Conservation (phyloP, 2,888 invertebrate genomes). For the Xylocampa areola region DNA sequence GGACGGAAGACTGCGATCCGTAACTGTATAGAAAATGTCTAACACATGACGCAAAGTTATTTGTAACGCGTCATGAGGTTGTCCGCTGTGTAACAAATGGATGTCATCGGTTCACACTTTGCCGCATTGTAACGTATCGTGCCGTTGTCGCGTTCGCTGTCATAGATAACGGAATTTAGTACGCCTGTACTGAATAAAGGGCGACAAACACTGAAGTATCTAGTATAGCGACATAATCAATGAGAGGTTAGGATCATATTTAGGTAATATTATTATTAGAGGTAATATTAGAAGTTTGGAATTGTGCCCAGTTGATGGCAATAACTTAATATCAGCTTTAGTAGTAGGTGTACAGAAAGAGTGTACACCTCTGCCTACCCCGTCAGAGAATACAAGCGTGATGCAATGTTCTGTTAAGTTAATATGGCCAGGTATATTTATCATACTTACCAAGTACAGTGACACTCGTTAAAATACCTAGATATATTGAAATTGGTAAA, state of each 20-base stretch:
- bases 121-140: constrained; percentile 40
- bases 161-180: constrained; percentile 55
- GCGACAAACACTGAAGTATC: constrained; percentile 3
- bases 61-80: constrained; percentile 53
- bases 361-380: too few relatives aligned
- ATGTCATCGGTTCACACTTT: constrained; percentile 58
- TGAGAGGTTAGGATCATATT: background rate
- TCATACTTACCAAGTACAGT: too few relatives aligned
- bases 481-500: too few relatives aligned
- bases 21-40: constrained; percentile 37
- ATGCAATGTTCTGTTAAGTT: too few relatives aligned
- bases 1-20: background rate
- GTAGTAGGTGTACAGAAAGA: too few relatives aligned
- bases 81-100: constrained; percentile 54
- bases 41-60: constrained; percentile 47
- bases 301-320: too few relatives aligned
- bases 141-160: constrained; percentile 49
- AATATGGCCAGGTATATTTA: too few relatives aligned
- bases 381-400: too few relatives aligned
- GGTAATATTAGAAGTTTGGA: too few relatives aligned
- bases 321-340: too few relatives aligned
- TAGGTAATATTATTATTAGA: too few relatives aligned
- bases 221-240: constrained; percentile 19
- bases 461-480: too few relatives aligned
- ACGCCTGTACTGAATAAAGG: constrained; percentile 24